Conservation (phyloP, 2,888 invertebrate genomes). For the Drosophila mettleri region DNA sequence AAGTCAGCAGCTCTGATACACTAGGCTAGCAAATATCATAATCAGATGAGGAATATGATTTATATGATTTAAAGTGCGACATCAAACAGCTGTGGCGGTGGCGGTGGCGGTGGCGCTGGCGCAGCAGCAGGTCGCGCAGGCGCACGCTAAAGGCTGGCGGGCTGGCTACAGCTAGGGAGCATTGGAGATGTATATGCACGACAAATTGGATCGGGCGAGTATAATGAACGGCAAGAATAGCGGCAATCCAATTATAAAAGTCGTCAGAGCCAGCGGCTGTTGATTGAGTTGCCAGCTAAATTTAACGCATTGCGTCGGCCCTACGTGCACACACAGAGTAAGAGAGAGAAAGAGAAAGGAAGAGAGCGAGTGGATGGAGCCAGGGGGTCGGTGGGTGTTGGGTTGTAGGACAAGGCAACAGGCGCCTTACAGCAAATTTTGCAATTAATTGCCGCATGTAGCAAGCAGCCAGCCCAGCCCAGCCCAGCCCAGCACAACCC, state of each 20-base stretch:
- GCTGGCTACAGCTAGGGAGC: background rate
- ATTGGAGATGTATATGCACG: slow-evolving; percentile 8
- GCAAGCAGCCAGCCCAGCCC: slow-evolving; percentile 22
- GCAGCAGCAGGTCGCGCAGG: slow-evolving; percentile 5
- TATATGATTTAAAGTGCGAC: slow-evolving; percentile 66
- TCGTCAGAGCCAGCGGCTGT: slow-evolving; percentile 63
- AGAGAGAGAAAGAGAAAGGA: background rate
- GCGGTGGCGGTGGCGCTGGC: slow-evolving; percentile 32
- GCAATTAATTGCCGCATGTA: slow-evolving; percentile 69
- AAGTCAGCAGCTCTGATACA: slow-evolving; percentile 18
- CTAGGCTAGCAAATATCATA: slow-evolving; percentile 2
- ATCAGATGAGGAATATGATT: slow-evolving; percentile 56
- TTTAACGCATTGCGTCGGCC: slow-evolving; percentile 42
- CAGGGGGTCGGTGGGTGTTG: background rate
- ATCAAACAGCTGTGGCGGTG: slow-evolving; percentile 47
- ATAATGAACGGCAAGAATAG: slow-evolving; percentile 48
- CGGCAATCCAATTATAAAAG: slow-evolving; percentile 71
- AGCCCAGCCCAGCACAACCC: too few relatives aligned
- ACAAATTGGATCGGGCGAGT: slow-evolving; percentile 49
- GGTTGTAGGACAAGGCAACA: slow-evolving; percentile 27
- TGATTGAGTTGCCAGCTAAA: slow-evolving; percentile 76
- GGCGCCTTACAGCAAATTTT: slow-evolving; percentile 57
- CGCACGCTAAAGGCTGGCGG: background rate
- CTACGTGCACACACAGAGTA: background rate
- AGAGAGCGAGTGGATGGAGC: background rate